phyloP scores from a whole-genome alignment of 2,888 invertebrate genomes.

The Brenthis daphne region DNA sequence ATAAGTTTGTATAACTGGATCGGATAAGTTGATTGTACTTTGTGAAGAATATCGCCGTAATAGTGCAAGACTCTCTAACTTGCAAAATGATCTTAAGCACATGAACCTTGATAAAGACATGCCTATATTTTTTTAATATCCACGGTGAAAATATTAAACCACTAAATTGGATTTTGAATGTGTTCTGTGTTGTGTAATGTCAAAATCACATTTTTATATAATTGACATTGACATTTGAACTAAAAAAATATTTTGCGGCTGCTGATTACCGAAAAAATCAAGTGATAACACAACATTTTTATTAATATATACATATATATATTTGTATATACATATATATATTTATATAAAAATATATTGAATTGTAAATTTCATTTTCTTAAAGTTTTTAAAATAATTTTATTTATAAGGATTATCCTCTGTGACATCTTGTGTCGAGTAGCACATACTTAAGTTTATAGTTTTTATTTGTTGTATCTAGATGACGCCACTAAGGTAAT shows the following conservation, averaged over 20 bases:
- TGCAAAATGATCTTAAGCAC: conserved; percentile 50
- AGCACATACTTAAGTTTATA: neutral
- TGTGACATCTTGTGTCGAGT: conserved; percentile 44
- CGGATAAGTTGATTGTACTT: conserved; percentile 62
- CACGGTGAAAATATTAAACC: neutral
- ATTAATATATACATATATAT: too few species aligned
- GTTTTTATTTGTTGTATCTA: neutral
- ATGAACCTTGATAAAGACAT: conserved; percentile 42
- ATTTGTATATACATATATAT: too few species aligned
- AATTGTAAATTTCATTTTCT: too few species aligned
- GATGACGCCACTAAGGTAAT: conserved; percentile 15
- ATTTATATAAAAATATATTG: too few species aligned
- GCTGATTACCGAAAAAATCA: too few species aligned
- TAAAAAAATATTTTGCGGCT: too few species aligned
- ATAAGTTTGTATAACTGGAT: conserved; percentile 76
- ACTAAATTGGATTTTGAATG: neutral
- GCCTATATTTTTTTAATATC: neutral
- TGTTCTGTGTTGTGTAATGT: neutral
- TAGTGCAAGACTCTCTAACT: conserved; percentile 47
- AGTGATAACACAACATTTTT: too few species aligned
- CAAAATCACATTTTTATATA: conserved; percentile 6
- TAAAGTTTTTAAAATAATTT: neutral
- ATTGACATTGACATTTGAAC: too few species aligned
- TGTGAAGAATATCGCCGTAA: conserved; percentile 56
- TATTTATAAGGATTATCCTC: neutral